Evolutionary conservation across 2,113 vertebrate species (phyloP), one percentile per base, ranked within the genome.

Genomic region (Cyrtonyx montezumae): DNA sequence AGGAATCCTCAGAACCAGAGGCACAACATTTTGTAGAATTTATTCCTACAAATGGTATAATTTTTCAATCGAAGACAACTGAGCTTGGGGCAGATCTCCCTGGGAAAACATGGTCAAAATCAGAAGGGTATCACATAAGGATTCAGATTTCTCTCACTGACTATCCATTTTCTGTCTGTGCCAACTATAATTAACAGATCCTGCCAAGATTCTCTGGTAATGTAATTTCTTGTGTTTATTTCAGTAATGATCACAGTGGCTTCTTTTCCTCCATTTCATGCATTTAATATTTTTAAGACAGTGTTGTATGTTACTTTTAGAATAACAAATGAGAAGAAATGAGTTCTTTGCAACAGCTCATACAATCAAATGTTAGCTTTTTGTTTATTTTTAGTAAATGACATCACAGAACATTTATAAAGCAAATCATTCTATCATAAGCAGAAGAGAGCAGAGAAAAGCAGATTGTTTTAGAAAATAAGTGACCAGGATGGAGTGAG

Each of bases 161-260:
- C 23, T 90, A 51, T 81, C 48, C 1, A 1, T 65, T 78, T 56
- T 87, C 59, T 75, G 12, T 80, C 82, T 86, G 49, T 89, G 79
- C 84, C 91, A 94, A 4, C 79, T 91, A 49, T 90, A 95, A 90
- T 88, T 78, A 95, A 85, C 56, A 65, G 66, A 65, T 88, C 61
- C 87, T 94, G 85, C 91, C 91, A 94, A 87, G 76, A 21, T 86
- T 95, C 95, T 83, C 89, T 93, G 77, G 65, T 83, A 95, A 93
- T 75, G 49, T 61, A 91, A 87, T 94, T 92, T 88, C 73, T 82
- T 74, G 34, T 73, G 66, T 94, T 96, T 90, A 84, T 94, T 94
- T 94, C 94, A 84, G 82, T 79, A 90, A 83, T 67, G 53, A 84
- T 86, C 90, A 65, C 68, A 53, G 65, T 85, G 23, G 32, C 82